phyloP scores from a whole-genome alignment of 2,888 invertebrate species.

The Tinea semifulvella region DNA sequence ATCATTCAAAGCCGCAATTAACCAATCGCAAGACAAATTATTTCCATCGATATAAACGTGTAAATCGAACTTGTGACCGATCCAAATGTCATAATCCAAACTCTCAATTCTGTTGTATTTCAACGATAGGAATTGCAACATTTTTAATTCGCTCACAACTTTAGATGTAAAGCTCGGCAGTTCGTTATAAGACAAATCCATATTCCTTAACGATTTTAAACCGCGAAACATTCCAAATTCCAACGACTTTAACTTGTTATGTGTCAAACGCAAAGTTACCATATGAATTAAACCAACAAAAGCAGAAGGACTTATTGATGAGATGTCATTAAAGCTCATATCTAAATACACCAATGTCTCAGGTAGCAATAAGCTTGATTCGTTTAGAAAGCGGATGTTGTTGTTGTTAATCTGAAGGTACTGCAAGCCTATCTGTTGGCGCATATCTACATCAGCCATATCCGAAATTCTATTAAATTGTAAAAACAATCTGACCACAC shows the following conservation, averaged over 20 bases:
- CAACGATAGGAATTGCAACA: conserved; percentile 33
- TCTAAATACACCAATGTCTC: conserved; percentile 31
- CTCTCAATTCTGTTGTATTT: conserved; percentile 33
- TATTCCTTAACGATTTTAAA: conserved; percentile 28
- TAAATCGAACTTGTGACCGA: conserved; percentile 33
- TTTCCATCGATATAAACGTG: conserved; percentile 44
- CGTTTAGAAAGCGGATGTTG: conserved; percentile 31
- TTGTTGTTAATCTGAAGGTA: conserved; percentile 40
- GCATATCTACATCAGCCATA: conserved; percentile 30
- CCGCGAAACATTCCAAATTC: conserved; percentile 45
- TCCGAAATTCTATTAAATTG: conserved; percentile 41
- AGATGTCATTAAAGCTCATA: conserved; percentile 37
- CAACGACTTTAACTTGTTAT: conserved; percentile 33
- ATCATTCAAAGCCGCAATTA: conserved; percentile 36
- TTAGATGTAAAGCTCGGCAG: conserved; percentile 40
- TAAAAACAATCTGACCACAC: conserved; percentile 33
- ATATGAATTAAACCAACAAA: conserved; percentile 34
- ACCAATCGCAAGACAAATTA: conserved; percentile 44
- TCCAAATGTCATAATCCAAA: conserved; percentile 41
- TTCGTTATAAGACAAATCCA: conserved; percentile 33
- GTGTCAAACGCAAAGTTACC: conserved; percentile 34
- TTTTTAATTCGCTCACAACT: conserved; percentile 40
- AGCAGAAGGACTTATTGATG: conserved; percentile 35
- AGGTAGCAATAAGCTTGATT: conserved; percentile 37
- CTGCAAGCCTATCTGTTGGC: conserved; percentile 32